Evolutionary conservation across 2,797 vertebrate genomes (phyloP).

Genomic region (Sebastolobus alascanus): DNA sequence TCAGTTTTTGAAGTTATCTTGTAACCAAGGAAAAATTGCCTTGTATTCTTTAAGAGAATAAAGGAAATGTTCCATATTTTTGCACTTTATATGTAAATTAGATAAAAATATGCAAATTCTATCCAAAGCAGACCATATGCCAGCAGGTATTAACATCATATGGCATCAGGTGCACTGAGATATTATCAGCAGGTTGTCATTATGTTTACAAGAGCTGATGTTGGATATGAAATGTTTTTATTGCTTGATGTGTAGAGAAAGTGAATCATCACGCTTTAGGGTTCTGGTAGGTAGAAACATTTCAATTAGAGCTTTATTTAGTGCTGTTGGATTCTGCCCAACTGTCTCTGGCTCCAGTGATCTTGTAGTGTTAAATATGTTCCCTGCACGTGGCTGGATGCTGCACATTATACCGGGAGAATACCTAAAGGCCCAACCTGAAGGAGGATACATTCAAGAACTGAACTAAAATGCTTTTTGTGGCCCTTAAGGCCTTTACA

Average conservation of each 20-base stretch:
- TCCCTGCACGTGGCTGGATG: background rate
- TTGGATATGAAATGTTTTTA: constrained; percentile 11
- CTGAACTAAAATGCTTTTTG: too few species aligned
- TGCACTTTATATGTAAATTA: constrained; percentile 14
- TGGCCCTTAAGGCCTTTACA: too few species aligned
- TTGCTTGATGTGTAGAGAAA: constrained; percentile 10
- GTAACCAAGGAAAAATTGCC: background rate
- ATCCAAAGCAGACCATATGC: constrained; percentile 32
- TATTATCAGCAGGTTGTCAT: constrained; percentile 19
- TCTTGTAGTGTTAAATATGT: background rate
- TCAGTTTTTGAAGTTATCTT: background rate
- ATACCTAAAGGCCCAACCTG: background rate
- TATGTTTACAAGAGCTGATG: constrained; percentile 11
- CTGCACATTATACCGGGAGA: background rate
- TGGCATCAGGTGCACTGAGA: constrained; percentile 26
- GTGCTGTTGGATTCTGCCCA: background rate
- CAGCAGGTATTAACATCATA: constrained; percentile 28
- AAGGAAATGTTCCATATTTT: background rate
- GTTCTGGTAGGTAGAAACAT: background rate
- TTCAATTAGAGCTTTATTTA: constrained; percentile 1
- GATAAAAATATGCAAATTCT: constrained; percentile 27
- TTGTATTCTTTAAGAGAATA: background rate
- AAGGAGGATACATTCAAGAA: background rate
- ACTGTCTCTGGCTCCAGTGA: background rate
- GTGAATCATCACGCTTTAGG: background rate